Evolutionary conservation across 2,113 vertebrate genomes (phyloP), one percentile per base, ranked within the genome.

Genomic region (Bothrops jararaca): DNA sequence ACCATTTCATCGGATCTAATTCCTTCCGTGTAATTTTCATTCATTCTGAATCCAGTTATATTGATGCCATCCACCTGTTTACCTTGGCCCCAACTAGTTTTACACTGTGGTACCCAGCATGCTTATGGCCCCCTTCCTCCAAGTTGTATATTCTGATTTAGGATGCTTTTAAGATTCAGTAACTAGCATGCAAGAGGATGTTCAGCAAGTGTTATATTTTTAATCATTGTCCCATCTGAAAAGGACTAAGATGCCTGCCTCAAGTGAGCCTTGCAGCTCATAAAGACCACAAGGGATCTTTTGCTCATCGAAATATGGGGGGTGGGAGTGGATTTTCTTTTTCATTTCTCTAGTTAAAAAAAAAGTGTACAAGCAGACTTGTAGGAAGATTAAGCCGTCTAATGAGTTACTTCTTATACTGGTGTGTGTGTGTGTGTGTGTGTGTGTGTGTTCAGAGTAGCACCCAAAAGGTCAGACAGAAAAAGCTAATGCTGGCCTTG

Each of bases 401-500:
- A n/a, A 12, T 24, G 88, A 24, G 92, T 92, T 57, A 89, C 15
- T 48, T 15, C 2, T 50, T 60, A n/a, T 1, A 23, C 7, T 10
- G 1, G 64, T 15, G 15, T 23, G 24, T 11, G n/a, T 50, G 57
- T 58, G 56, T 57, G 22, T 13, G 91, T 13, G 45, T 15, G 23
- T 45, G 45, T 58, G 39, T 57, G 85, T 87, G 87, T 87, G 56
- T 42, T 60, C 74, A 74, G 93, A 24, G 9, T 20, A 34, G 29
- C 10, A 26, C 74, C 45, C 24, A 34, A 58, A 23, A 60, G 29
- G 48, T 15, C 92, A 91, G 90, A 56, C 90, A 1, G 0, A 60
- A 4, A 50, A 80, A 0, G 0, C 0, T 0, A 24, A 89, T 89
- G 54, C 80, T 80, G 0, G 85, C 74, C 89, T 94, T 92, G 0